Base-by-base conservation (phyloP, 2,888 invertebrate genomes). In the Melanophora roralis region DNA sequence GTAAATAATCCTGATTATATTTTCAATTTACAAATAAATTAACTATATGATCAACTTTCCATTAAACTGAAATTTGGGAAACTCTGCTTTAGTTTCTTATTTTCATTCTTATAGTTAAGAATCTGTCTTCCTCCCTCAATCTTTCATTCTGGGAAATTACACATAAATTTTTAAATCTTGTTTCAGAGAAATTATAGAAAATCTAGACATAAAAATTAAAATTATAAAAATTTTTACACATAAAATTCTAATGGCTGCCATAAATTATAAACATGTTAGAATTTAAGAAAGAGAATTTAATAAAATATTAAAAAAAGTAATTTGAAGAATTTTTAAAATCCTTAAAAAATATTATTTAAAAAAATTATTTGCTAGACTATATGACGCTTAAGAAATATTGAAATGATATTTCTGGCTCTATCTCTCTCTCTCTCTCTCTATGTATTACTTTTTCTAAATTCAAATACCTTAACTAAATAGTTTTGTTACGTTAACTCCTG, bases 241-340 rank as follows among this genome's bases (percentile, higher is more conserved):
- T 88, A 87, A 87, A 87, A 85, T 85, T 86, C 86, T 87, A 85
- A 88, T 87, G 86, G 84, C 84, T 83, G 84, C 86, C 86, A 86
- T 87, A 87, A 87, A 88, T 88, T 85, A 87, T 84, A 60, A 38
- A n/a, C 43, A 64, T 49, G 77, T 68, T 76, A 68, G 71, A 79
- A 57, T 65, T 60, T 6, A 27, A 27, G 6, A 27, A 36, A 23
- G 59, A 64, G 34, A 51, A 45, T 53, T 67, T 51, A 73, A 21
- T 68, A 64, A 43, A n/a, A n/a, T n/a, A n/a, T n/a, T n/a, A n/a
- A n/a, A n/a, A n/a, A n/a, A n/a, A n/a, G n/a, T n/a, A n/a, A n/a
- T n/a, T n/a, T n/a, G n/a, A 27, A 60, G 32, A 69, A 59, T 51
- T 71, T n/a, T 16, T 4, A 21, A 27, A 32, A 12, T 16, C 3